Conservation (phyloP, 2,888 invertebrate genomes). For the Drosophila anceps region DNA sequence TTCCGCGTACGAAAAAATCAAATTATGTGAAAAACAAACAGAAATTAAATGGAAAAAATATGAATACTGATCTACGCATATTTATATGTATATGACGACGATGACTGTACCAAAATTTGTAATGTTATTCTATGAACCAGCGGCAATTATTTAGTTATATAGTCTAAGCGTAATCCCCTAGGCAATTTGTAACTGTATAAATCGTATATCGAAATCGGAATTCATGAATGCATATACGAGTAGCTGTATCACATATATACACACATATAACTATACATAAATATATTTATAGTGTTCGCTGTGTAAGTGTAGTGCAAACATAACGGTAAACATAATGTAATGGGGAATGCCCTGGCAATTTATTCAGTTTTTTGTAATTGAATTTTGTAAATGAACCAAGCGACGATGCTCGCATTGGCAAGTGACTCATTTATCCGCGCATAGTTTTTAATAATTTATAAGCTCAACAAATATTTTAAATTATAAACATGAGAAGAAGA, state of each 20-base stretch:
- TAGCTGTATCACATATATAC: slow-evolving; percentile 31
- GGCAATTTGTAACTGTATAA: slow-evolving; percentile 71
- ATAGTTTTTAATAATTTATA: slow-evolving; percentile 80
- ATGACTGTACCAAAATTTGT: slow-evolving; percentile 78
- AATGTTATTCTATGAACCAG: slow-evolving; percentile 55
- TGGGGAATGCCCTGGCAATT: slow-evolving; percentile 2
- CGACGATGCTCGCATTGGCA: slow-evolving; percentile 40
- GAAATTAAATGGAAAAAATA: slow-evolving; percentile 4
- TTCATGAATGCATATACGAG: slow-evolving; percentile 24
- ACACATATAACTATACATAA: slow-evolving; percentile 22
- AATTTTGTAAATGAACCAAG: slow-evolving; percentile 62
- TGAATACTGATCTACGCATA: slow-evolving; percentile 23
- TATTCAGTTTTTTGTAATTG: slow-evolving; percentile 60
- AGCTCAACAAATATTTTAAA: slow-evolving; percentile 75
- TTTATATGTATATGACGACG: slow-evolving; percentile 51
- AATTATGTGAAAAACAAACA: slow-evolving; percentile 16
- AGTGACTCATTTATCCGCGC: slow-evolving; percentile 66
- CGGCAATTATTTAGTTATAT: slow-evolving; percentile 72
- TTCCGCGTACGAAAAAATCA: slow-evolving; percentile 19
- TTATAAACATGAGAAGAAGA: slow-evolving; percentile 45
- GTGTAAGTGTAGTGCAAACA: slow-evolving; percentile 58
- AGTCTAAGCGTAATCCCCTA: slow-evolving; percentile 66
- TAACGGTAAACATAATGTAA: slow-evolving; percentile 35
- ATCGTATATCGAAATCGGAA: slow-evolving; percentile 24
- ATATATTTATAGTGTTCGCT: slow-evolving; percentile 35